phyloP scores from a whole-genome alignment of 2,797 vertebrate species.

The Philypnodon macrostomus region DNA sequence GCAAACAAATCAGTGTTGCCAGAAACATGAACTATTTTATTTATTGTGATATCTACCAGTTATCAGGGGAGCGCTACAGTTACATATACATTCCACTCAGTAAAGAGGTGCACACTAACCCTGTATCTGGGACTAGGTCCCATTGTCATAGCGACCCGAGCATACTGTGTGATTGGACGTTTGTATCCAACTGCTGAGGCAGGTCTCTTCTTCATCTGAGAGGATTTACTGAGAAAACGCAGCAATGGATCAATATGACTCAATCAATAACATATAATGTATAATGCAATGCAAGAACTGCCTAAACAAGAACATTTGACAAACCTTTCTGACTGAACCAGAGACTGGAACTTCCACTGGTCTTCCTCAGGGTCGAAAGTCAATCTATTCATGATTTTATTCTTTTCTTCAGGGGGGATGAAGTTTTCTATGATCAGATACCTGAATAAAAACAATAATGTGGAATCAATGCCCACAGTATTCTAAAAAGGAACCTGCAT shows the following conservation, averaged over 20 bases:
- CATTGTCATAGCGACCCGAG: constrained; percentile 89
- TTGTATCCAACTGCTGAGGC: constrained; percentile 92
- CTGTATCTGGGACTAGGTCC: constrained; percentile 89
- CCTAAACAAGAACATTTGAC: neutral
- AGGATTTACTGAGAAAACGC: constrained; percentile 72
- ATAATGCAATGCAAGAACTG: neutral
- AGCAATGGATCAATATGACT: constrained; percentile 17
- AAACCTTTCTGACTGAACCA: constrained; percentile 85
- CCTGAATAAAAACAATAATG: constrained; percentile 57
- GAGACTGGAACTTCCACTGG: constrained; percentile 93
- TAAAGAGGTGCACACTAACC: constrained; percentile 66
- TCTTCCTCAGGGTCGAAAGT: constrained; percentile 91
- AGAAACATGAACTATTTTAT: too few species aligned
- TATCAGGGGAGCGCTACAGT: too few species aligned
- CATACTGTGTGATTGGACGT: constrained; percentile 91
- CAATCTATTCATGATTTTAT: constrained; percentile 95
- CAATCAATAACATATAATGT: constrained; percentile 14
- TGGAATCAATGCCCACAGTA: too few species aligned
- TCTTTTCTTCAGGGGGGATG: constrained; percentile 95
- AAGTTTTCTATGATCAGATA: constrained; percentile 98
- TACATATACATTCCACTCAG: too few species aligned
- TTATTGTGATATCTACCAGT: too few species aligned
- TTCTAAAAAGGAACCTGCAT: too few species aligned
- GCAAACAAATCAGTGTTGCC: too few species aligned
- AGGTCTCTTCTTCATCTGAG: constrained; percentile 90